These are phyloP conservation scores for Drosophila biarmipes DNA, from an alignment of 1,140 invertebrate species.

Conservation along the genomic window DNA sequence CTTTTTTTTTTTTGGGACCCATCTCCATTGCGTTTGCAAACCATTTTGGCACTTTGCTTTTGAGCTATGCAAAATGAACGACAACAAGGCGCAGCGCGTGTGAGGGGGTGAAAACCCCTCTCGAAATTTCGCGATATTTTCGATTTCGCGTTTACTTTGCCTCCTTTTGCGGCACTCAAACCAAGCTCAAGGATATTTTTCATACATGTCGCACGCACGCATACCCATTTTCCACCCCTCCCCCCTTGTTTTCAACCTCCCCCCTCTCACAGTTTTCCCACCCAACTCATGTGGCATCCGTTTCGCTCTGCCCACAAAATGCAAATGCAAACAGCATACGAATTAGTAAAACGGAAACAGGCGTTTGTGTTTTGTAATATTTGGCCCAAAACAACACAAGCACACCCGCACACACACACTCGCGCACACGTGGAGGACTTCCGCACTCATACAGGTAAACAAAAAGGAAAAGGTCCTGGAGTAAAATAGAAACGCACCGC, in stretches of 20 bases:
- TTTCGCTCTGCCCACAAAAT: slow-evolving; percentile 70
- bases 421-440: background rate
- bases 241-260: background rate
- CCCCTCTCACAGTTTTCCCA: background rate
- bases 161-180: slow-evolving; percentile 30
- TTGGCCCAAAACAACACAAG: slow-evolving; percentile 69
- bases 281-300: slow-evolving; percentile 22
- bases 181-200: slow-evolving; percentile 72
- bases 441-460: slow-evolving; percentile 13
- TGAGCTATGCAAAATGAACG: slow-evolving; percentile 64
- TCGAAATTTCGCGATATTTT: slow-evolving; percentile 67
- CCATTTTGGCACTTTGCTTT: slow-evolving; percentile 74
- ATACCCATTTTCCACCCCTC: slow-evolving; percentile 4
- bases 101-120: background rate
- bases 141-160: slow-evolving; percentile 67
- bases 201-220: slow-evolving; percentile 76
- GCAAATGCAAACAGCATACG: slow-evolving; percentile 82
- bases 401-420: slow-evolving; percentile 16
- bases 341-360: slow-evolving; percentile 83
- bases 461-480: slow-evolving; percentile 17
- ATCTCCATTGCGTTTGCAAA: slow-evolving; percentile 22
- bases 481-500: slow-evolving; percentile 12
- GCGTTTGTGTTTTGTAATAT: slow-evolving; percentile 82
- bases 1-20: slow-evolving; percentile 5
- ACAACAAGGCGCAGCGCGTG: slow-evolving; percentile 45